phyloP scores from a whole-genome alignment of 2,888 invertebrate genomes.

The Ectemnius continuus region DNA sequence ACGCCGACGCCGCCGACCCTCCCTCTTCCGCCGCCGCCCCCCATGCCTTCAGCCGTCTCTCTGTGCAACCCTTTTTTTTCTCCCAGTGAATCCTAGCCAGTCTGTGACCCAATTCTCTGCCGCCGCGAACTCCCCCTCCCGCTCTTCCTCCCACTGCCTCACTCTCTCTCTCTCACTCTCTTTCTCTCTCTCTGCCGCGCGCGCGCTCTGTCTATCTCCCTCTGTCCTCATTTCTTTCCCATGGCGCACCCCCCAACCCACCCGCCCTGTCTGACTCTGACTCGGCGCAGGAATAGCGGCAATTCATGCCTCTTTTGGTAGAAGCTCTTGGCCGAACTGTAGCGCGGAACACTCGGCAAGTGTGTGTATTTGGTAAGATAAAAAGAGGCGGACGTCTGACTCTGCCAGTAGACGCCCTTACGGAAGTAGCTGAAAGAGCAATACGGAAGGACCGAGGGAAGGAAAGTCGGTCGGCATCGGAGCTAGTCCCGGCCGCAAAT shows the following conservation, averaged over 20 bases:
- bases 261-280: neutral
- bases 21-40: no score
- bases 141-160: neutral
- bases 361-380: slow-evolving; percentile 31
- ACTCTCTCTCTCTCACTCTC: neutral
- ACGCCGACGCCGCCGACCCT: no score
- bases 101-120: no score
- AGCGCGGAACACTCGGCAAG: slow-evolving; percentile 41
- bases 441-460: slow-evolving; percentile 29
- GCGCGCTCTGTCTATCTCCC: neutral
- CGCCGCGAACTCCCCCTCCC: neutral
- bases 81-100: no score
- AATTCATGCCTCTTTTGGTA: slow-evolving; percentile 11
- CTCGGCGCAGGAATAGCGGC: neutral
- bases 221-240: neutral
- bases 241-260: no score
- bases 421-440: slow-evolving; percentile 14
- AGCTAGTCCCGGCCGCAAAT: slow-evolving; percentile 24
- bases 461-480: slow-evolving; percentile 31
- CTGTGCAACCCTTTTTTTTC: neutral
- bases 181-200: neutral
- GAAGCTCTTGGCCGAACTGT: slow-evolving; percentile 5
- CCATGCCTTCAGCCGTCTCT: slow-evolving; percentile 2
- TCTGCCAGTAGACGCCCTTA: slow-evolving; percentile 1
- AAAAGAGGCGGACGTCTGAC: neutral